These are phyloP conservation scores for Trachelus troglodyta DNA, from an alignment of 2,888 invertebrate genomes.

Conservation along the genomic window DNA sequence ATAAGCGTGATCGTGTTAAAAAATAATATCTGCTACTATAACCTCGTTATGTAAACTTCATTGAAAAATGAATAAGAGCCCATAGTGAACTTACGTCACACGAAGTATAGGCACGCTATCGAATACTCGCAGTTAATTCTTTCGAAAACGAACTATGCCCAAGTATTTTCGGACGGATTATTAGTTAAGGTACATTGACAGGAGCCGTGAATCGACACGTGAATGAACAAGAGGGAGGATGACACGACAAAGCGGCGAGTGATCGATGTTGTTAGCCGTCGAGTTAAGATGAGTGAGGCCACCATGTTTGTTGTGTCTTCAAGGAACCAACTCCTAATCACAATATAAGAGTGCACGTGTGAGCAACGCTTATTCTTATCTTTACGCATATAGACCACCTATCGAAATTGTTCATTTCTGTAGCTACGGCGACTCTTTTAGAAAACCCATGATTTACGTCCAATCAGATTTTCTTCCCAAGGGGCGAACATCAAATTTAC, in stretches of 20 bases:
- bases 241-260: conserved; percentile 53
- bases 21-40: too few relatives aligned
- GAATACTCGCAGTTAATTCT: neutral
- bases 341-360: conserved; percentile 1
- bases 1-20: too few relatives aligned
- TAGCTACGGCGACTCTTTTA: too few relatives aligned
- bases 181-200: conserved; percentile 42
- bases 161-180: conserved; percentile 30
- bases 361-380: conserved; percentile 9
- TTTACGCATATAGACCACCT: neutral
- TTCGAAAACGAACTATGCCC: neutral
- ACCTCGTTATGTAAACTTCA: too few relatives aligned
- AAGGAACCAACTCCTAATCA: conserved; percentile 12
- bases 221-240: conserved; percentile 46
- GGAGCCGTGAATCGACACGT: conserved; percentile 46
- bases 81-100: too few relatives aligned
- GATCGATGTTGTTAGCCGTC: conserved; percentile 50
- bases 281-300: conserved; percentile 4
- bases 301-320: conserved; percentile 13
- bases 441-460: too few relatives aligned
- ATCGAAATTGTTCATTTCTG: too few relatives aligned
- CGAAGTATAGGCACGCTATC: too few relatives aligned
- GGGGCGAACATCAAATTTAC: too few relatives aligned
- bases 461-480: too few relatives aligned
- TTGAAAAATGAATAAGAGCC: too few relatives aligned